Evolutionary conservation across 1,140 invertebrate species (phyloP).

Genomic region (Uloborus diversus): DNA sequence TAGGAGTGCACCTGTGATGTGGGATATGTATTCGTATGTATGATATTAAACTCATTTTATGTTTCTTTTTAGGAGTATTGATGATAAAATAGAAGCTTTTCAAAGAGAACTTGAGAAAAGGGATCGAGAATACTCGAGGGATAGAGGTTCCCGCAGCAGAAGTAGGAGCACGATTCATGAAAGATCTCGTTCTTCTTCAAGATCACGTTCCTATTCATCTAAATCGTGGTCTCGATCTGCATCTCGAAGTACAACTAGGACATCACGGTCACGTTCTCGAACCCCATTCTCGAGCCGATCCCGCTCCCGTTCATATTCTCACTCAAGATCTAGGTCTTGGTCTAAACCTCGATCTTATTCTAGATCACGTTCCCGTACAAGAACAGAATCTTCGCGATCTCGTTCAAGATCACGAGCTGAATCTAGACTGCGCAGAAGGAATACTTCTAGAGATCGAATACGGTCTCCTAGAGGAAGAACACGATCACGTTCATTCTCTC

Average conservation of each 20-base stretch:
- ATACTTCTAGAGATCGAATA: slow-evolving; percentile 18
- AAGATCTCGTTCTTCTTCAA: slow-evolving; percentile 28
- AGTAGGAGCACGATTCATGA: slow-evolving; percentile 45
- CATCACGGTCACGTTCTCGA: slow-evolving; percentile 49
- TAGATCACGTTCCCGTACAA: slow-evolving; percentile 58
- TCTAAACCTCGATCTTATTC: slow-evolving; percentile 59
- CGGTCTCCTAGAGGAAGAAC: slow-evolving; percentile 1
- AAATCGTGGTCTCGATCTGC: slow-evolving; percentile 56
- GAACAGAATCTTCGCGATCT: slow-evolving; percentile 55
- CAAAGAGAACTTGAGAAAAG: slow-evolving; percentile 68
- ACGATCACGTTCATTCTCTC: slow-evolving; percentile 33
- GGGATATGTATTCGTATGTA: too few species aligned
- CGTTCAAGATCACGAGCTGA: slow-evolving; percentile 58
- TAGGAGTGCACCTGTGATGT: too few species aligned
- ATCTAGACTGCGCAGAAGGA: slow-evolving; percentile 29
- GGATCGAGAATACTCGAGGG: neutral
- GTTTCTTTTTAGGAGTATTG: slow-evolving; percentile 71
- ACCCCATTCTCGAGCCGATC: slow-evolving; percentile 59
- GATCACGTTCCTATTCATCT: slow-evolving; percentile 43
- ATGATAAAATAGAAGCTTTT: slow-evolving; percentile 85
- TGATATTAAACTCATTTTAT: too few species aligned
- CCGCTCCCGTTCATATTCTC: slow-evolving; percentile 60
- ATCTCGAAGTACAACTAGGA: slow-evolving; percentile 62
- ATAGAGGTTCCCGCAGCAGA: slow-evolving; percentile 69
- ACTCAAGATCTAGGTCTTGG: slow-evolving; percentile 61